Percentiles rank a stretch among this genome's conserved stretches.
These are phyloP conservation scores for Pseudorectes ferrugineus DNA, from an alignment of 2,113 vertebrate genomes.

Conservation along the genomic window DNA sequence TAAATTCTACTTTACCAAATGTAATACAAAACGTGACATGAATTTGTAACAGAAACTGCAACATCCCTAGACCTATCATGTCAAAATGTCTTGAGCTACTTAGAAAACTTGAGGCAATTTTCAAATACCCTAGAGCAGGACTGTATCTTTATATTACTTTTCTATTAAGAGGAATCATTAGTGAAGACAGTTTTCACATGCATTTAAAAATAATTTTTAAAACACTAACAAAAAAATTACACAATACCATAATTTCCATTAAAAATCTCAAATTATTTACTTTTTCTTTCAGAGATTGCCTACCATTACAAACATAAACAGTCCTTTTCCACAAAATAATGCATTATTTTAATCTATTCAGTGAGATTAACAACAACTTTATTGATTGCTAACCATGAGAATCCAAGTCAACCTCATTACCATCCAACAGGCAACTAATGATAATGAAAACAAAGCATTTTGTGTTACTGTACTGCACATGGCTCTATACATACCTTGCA, in stretches of 20 bases:
- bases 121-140: background rate
- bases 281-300: background rate
- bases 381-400: background rate
- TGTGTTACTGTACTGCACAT: background rate
- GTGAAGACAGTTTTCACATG: background rate
- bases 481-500: fast-evolving
- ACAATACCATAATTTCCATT: background rate
- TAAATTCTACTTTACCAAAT: background rate
- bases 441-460: background rate
- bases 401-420: background rate
- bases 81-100: background rate
- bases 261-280: background rate
- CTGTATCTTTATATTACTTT: background rate
- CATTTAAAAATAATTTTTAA: background rate
- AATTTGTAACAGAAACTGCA: background rate
- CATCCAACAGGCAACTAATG: background rate
- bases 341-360: background rate
- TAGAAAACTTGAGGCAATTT: background rate
- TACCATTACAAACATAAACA: background rate
- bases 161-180: background rate
- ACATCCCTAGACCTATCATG: background rate
- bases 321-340: background rate
- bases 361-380: background rate
- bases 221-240: background rate
- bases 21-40: background rate